Conservation (phyloP, 2,888 invertebrate genomes). For the Drosophila mayaguana region DNA sequence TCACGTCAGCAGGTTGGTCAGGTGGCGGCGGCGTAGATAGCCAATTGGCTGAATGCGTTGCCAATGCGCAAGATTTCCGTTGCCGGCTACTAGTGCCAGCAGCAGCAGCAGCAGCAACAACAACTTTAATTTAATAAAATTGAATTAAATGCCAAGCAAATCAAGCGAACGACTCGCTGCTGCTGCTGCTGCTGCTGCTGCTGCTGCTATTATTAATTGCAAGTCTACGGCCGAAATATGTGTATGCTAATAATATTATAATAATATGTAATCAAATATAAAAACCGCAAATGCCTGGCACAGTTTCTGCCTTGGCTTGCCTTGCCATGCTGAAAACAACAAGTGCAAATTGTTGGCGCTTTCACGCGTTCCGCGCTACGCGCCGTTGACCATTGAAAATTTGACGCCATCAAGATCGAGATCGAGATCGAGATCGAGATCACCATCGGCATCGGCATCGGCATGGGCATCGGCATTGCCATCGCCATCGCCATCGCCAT, state of each 20-base stretch:
- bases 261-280: slow-evolving; percentile 44
- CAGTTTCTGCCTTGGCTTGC: slow-evolving; percentile 28
- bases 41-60: slow-evolving; percentile 48
- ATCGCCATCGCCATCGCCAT: slow-evolving; percentile 51
- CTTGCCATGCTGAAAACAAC: slow-evolving; percentile 9
- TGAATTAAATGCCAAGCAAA: slow-evolving; percentile 51
- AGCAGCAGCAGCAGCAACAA: slow-evolving; percentile 10
- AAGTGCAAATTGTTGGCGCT: slow-evolving; percentile 60
- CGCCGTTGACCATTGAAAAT: slow-evolving; percentile 62
- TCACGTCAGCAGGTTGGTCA: not conserved
- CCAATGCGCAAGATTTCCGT: slow-evolving; percentile 39
- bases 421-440: slow-evolving; percentile 33
- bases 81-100: slow-evolving; percentile 33
- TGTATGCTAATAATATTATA: slow-evolving; percentile 25
- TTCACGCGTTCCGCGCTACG: slow-evolving; percentile 62
- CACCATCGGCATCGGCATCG: too few species aligned
- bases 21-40: slow-evolving; percentile 19
- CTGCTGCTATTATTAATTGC: slow-evolving; percentile 50
- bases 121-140: slow-evolving; percentile 43
- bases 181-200: slow-evolving; percentile 12
- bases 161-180: slow-evolving; percentile 40
- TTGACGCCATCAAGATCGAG: slow-evolving; percentile 65
- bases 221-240: slow-evolving; percentile 12
- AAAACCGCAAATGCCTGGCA: slow-evolving; percentile 58
- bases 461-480: slow-evolving; percentile 38